Evolutionary conservation across 2,797 vertebrate species (phyloP).

Genomic region (Melanotaenia maccullochi): DNA sequence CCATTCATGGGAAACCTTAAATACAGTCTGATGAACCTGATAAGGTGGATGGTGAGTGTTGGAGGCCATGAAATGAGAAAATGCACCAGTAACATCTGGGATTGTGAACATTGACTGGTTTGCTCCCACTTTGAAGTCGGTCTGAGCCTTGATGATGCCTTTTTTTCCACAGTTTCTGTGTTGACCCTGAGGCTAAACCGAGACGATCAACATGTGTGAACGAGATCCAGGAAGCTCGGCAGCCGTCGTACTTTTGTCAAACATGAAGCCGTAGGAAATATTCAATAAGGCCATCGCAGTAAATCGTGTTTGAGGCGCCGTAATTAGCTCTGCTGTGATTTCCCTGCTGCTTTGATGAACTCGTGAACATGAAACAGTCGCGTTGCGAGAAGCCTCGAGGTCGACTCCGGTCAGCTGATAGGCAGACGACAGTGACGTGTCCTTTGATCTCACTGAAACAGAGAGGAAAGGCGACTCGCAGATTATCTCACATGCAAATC

Average conservation of each 20-base stretch:
- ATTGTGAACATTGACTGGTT: constrained; percentile 1
- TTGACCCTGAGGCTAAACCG: constrained; percentile 33
- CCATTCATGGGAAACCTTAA: too few species aligned
- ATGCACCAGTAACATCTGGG: not conserved
- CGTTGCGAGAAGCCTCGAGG: constrained; percentile 39
- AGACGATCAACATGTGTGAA: constrained; percentile 23
- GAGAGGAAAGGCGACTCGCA: constrained; percentile 27
- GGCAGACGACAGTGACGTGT: constrained; percentile 28
- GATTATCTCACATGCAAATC: constrained; percentile 63
- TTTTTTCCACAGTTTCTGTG: constrained; percentile 2
- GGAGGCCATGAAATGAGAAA: not conserved
- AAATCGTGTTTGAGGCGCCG: constrained; percentile 11
- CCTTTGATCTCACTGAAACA: constrained; percentile 49
- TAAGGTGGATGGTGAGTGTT: too few species aligned
- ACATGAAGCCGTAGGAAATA: constrained; percentile 37
- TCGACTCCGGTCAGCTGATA: constrained; percentile 64
- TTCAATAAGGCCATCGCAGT: constrained; percentile 43
- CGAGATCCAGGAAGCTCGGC: constrained; percentile 46
- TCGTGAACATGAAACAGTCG: constrained; percentile 40
- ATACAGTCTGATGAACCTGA: too few species aligned
- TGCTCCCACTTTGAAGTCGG: constrained; percentile 27
- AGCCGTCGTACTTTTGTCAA: constrained; percentile 34
- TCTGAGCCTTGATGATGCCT: not conserved
- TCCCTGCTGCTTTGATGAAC: constrained; percentile 60
- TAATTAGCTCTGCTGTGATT: constrained; percentile 56